Conservation (phyloP, 1,140 invertebrate species). For the Yoshiicerus persimilis region DNA sequence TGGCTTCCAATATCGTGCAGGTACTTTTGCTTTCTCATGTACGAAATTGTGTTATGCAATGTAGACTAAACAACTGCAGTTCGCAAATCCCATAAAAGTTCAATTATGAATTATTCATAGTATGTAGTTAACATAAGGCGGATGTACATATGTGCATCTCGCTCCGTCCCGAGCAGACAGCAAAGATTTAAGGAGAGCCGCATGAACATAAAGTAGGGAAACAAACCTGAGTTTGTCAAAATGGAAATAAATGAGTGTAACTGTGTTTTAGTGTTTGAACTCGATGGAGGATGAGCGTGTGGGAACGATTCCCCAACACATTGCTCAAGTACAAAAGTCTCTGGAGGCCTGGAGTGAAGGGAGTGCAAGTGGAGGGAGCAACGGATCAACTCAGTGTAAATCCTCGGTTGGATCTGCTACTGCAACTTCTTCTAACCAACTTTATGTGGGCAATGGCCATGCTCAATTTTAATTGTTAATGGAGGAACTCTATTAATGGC, state of each 20-base stretch:
- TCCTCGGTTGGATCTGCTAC: not conserved
- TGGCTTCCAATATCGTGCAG: slow-evolving; percentile 46
- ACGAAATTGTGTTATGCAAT: not conserved
- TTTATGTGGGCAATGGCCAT: not conserved
- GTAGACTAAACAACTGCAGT: not conserved
- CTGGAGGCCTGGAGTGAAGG: slow-evolving; percentile 38
- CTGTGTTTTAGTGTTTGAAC: slow-evolving; percentile 33
- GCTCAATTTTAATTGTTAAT: slow-evolving; percentile 21
- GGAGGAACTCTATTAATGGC: not conserved
- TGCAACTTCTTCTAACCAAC: not conserved
- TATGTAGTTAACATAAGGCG: no score
- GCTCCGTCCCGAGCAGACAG: no score
- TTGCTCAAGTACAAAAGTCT: slow-evolving; percentile 38
- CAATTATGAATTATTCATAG: not conserved
- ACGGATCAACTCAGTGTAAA: slow-evolving; percentile 12
- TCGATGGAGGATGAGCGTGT: slow-evolving; percentile 42
- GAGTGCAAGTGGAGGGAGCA: not conserved
- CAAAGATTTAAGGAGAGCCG: not conserved
- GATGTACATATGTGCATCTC: no score
- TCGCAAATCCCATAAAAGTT: not conserved
- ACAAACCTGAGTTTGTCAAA: not conserved
- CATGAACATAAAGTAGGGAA: not conserved
- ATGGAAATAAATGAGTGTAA: not conserved
- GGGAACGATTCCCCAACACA: slow-evolving; percentile 24
- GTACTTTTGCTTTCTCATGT: not conserved